Conservation (phyloP, 1,140 invertebrate species). For the Heterodera schachtii region DNA sequence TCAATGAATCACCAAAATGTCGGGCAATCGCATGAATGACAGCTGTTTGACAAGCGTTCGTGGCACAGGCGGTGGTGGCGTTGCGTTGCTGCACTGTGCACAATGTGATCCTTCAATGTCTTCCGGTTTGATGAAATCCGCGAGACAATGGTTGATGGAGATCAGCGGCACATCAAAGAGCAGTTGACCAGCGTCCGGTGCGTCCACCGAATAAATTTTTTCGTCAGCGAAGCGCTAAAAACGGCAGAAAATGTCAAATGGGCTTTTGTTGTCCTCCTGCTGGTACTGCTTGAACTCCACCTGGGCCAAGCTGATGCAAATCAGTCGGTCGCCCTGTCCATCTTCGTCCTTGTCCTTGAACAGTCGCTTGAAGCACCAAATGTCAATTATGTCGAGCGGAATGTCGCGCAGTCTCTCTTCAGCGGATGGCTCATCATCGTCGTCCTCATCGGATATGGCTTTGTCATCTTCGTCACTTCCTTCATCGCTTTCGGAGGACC, state of each 20-base stretch:
- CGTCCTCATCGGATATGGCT: background rate
- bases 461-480: background rate
- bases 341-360: no score
- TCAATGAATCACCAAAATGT: slow-evolving; percentile 9
- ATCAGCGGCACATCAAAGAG: background rate
- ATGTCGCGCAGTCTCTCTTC: background rate
- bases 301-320: no score
- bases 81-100: slow-evolving; percentile 20
- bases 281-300: no score
- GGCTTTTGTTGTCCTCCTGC: no score
- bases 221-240: no score
- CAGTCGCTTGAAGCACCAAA: background rate
- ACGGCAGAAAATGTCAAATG: no score
- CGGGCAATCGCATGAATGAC: slow-evolving; percentile 16
- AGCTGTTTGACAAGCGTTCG: slow-evolving; percentile 14
- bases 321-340: no score
- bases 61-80: no score
- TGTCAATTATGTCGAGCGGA: background rate
- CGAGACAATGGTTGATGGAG: slow-evolving; percentile 18
- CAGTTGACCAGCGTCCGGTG: background rate
- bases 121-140: slow-evolving; percentile 23
- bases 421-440: background rate
- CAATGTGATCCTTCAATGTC: slow-evolving; percentile 10
- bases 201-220: slow-evolving; percentile 12
- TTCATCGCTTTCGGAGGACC: background rate